Percentiles rank a stretch among this genome's conserved stretches.
Evolutionary conservation across 2,113 vertebrate genomes (phyloP).

Genomic region (Phaethornis superciliosus): DNA sequence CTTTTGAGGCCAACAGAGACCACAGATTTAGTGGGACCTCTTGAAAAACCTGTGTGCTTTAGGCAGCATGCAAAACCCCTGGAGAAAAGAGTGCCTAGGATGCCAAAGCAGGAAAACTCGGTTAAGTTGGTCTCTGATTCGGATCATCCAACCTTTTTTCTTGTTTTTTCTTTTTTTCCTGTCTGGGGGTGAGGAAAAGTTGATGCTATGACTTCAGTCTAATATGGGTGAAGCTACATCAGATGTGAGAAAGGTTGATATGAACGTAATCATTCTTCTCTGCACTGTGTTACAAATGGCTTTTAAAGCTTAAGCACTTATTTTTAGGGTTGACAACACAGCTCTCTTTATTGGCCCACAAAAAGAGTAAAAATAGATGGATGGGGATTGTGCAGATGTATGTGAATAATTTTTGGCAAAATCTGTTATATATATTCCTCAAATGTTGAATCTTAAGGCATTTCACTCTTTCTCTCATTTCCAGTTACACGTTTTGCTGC

Average conservation of each 20-base stretch:
- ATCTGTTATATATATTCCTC: neutral
- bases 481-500: neutral
- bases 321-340: neutral
- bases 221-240: neutral
- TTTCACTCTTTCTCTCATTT: neutral
- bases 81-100: neutral
- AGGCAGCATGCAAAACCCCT: neutral
- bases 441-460: neutral
- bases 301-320: neutral
- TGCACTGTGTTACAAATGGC: neutral
- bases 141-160: neutral
- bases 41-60: no score
- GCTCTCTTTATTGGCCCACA: constrained; percentile 34
- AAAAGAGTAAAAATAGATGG: neutral
- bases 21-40: neutral
- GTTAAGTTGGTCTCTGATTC: no score
- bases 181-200: neutral
- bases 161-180: neutral
- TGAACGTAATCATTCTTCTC: neutral
- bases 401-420: constrained; percentile 32
- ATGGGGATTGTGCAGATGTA: constrained; percentile 3
- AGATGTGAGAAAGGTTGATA: neutral
- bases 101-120: neutral
- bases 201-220: neutral
- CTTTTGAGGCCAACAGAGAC: neutral